Conservation (phyloP, 2,888 invertebrate species). For the Invenusta paracnida region DNA sequence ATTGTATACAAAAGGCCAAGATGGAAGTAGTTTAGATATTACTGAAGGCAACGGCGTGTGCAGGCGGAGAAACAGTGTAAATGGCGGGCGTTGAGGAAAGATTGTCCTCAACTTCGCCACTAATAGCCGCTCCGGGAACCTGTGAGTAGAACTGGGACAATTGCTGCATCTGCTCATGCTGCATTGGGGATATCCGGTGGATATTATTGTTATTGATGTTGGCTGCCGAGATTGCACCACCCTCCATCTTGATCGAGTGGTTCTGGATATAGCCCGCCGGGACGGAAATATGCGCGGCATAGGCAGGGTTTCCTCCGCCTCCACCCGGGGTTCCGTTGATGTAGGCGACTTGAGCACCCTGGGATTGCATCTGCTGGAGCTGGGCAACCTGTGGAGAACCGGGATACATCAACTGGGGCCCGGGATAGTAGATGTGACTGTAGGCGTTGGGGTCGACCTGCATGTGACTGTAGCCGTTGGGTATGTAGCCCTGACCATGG, state of each 20-base stretch:
- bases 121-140: neutral
- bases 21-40: neutral
- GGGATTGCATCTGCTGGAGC: neutral
- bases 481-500: neutral
- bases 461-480: neutral
- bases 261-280: neutral
- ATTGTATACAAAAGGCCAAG: neutral
- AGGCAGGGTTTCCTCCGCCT: neutral
- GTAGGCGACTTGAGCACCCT: slow-evolving; percentile 1
- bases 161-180: slow-evolving; percentile 4
- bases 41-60: slow-evolving; percentile 13
- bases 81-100: neutral
- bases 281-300: neutral
- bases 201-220: neutral
- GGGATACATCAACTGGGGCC: neutral
- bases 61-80: neutral
- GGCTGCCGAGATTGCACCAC: neutral
- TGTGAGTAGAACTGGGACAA: slow-evolving; percentile 6
- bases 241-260: slow-evolving; percentile 18
- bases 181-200: slow-evolving; percentile 3
- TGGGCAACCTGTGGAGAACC: neutral
- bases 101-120: neutral
- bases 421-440: neutral
- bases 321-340: neutral
- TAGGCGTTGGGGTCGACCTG: neutral